Conservation (phyloP, 2,888 invertebrate genomes). For the Limnephilus rhombicus region DNA sequence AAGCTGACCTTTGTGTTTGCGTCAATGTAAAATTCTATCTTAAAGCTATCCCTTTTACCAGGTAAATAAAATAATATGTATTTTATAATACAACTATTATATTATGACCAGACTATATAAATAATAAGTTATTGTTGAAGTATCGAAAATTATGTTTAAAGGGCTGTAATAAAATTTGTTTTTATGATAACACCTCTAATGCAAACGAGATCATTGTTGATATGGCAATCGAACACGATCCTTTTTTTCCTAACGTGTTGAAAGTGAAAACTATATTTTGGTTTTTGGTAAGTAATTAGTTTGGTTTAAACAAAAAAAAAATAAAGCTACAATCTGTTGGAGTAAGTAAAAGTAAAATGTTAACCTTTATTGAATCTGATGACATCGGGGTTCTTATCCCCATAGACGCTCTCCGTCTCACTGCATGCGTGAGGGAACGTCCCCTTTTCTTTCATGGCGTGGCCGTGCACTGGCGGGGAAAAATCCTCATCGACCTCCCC, state of each 20-base stretch:
- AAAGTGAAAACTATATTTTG: background rate
- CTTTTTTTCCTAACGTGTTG: background rate
- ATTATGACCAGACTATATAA: background rate
- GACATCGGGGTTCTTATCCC: slow-evolving; percentile 78
- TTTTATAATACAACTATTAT: background rate
- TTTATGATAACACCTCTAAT: background rate
- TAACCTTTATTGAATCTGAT: slow-evolving; percentile 81
- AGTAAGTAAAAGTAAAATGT: background rate
- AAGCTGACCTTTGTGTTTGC: background rate
- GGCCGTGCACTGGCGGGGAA: background rate
- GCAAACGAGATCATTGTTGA: background rate
- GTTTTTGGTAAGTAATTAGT: background rate
- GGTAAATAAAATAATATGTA: background rate
- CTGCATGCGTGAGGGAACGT: slow-evolving; percentile 39
- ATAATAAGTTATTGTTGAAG: no score
- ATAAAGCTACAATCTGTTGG: background rate
- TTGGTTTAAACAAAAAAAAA: background rate
- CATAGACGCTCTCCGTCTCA: slow-evolving; percentile 65
- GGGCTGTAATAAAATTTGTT: no score
- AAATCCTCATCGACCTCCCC: slow-evolving; percentile 14
- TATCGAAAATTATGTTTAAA: no score
- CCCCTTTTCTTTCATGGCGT: slow-evolving; percentile 44
- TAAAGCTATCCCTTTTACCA: background rate
- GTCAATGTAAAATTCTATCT: background rate
- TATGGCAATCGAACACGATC: background rate